Evolutionary conservation across 2,888 invertebrate genomes (phyloP).

Genomic region (Aphidius colemani): DNA sequence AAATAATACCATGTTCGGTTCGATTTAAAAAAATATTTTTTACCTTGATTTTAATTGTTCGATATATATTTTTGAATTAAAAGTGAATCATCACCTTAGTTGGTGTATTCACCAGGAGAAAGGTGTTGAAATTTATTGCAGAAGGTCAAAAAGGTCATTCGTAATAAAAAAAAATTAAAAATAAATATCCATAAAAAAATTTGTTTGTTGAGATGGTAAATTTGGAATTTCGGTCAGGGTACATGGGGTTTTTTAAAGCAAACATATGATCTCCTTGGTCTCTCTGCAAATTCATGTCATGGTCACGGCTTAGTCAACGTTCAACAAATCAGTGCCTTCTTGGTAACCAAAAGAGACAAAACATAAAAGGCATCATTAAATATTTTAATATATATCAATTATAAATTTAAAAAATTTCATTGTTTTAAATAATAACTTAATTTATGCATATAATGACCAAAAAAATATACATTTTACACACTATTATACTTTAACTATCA

Average conservation of each 20-base stretch:
- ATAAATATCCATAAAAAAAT: slow-evolving; percentile 2
- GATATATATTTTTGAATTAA: no score
- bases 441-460: no score
- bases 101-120: slow-evolving; percentile 29
- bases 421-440: no score
- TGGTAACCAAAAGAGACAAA: slow-evolving; percentile 28
- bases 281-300: slow-evolving; percentile 47
- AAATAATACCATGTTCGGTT: no score
- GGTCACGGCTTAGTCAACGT: slow-evolving; percentile 45
- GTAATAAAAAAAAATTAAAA: slow-evolving; percentile 19
- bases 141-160: slow-evolving; percentile 34
- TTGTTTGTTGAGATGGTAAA: slow-evolving; percentile 29
- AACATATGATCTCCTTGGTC: slow-evolving; percentile 49
- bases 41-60: no score
- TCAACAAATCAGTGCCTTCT: slow-evolving; percentile 7
- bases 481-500: no score
- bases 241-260: slow-evolving; percentile 26
- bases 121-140: slow-evolving; percentile 25
- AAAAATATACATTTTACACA: no score
- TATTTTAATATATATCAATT: not conserved
- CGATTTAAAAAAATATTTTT: no score
- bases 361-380: slow-evolving; percentile 23
- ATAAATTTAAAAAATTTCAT: no score
- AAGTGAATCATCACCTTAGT: slow-evolving; percentile 24
- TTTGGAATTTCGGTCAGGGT: slow-evolving; percentile 47